Percentiles rank a stretch among this genome's conserved stretches.
Evolutionary conservation across 2,888 invertebrate genomes (phyloP).

Genomic region (Xestoiulus laeticollis): DNA sequence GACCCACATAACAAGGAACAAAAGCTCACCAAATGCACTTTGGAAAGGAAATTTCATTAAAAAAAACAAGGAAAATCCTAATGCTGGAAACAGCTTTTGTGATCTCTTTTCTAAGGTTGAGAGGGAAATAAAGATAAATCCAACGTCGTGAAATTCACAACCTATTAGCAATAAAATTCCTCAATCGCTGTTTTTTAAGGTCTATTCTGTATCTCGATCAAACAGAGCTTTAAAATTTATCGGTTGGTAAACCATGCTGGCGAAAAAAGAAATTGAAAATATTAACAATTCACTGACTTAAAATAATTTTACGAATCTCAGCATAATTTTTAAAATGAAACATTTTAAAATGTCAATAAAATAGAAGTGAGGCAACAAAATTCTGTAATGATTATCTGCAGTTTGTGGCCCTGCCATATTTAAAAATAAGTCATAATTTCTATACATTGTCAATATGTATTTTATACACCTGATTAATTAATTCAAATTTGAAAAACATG

Average conservation of each 20-base stretch:
- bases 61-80: background rate
- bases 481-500: no score
- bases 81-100: background rate
- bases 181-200: slow-evolving; percentile 1
- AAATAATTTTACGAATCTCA: background rate
- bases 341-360: no score
- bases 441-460: no score
- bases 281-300: background rate
- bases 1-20: background rate
- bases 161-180: slow-evolving; percentile 28
- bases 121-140: slow-evolving; percentile 13
- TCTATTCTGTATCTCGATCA: background rate
- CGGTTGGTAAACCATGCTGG: background rate
- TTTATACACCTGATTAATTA: no score
- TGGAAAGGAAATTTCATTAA: background rate
- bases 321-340: slow-evolving; percentile 10
- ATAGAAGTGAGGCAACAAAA: no score
- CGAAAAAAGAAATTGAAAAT: background rate
- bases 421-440: no score
- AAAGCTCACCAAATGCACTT: background rate
- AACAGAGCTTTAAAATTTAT: slow-evolving; percentile 14
- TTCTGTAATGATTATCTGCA: no score
- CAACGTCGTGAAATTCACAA: slow-evolving; percentile 18
- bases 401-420: no score
- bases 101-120: background rate